phyloP scores from a whole-genome alignment of 2,888 invertebrate species.

The Epicampocera succincta region DNA sequence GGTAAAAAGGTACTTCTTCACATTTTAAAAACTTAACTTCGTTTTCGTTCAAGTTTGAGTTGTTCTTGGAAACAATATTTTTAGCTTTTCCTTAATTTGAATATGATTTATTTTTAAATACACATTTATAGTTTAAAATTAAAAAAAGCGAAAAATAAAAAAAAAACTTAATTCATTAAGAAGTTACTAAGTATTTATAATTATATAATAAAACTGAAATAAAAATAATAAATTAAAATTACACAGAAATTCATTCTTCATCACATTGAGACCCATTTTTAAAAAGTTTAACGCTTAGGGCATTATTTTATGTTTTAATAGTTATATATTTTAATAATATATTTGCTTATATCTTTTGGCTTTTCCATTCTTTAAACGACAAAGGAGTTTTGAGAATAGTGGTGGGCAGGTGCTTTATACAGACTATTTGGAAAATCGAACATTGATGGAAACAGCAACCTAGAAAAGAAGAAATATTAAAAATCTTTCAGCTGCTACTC shows the following conservation, averaged over 20 bases:
- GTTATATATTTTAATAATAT: constrained; percentile 53
- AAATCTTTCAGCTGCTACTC: too few relatives aligned
- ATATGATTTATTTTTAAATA: constrained; percentile 47
- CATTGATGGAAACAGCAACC: too few relatives aligned
- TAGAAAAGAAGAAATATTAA: too few relatives aligned
- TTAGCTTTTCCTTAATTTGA: constrained; percentile 28
- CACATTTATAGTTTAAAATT: constrained; percentile 42
- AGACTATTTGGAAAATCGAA: too few relatives aligned
- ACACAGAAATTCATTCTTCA: constrained; percentile 72
- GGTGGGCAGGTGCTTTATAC: background rate
- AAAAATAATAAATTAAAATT: constrained; percentile 70
- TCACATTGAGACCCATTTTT: constrained; percentile 72
- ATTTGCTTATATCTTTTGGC: constrained; percentile 33
- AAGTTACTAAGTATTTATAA: constrained; percentile 64
- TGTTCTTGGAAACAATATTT: constrained; percentile 10
- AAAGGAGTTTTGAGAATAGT: constrained; percentile 12
- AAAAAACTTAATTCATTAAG: constrained; percentile 64
- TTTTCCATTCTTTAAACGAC: constrained; percentile 4
- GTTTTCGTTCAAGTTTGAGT: constrained; percentile 24
- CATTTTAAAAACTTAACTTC: constrained; percentile 29
- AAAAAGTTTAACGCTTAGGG: constrained; percentile 61
- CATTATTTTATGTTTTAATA: constrained; percentile 55
- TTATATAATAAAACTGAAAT: constrained; percentile 58
- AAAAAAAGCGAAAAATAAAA: constrained; percentile 16
- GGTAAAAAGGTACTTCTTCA: constrained; percentile 57